Percentiles rank a stretch among this genome's conserved stretches.
These are phyloP conservation scores for Plectrocnemia conspersa DNA, from an alignment of 1,140 invertebrate species.

Conservation along the genomic window DNA sequence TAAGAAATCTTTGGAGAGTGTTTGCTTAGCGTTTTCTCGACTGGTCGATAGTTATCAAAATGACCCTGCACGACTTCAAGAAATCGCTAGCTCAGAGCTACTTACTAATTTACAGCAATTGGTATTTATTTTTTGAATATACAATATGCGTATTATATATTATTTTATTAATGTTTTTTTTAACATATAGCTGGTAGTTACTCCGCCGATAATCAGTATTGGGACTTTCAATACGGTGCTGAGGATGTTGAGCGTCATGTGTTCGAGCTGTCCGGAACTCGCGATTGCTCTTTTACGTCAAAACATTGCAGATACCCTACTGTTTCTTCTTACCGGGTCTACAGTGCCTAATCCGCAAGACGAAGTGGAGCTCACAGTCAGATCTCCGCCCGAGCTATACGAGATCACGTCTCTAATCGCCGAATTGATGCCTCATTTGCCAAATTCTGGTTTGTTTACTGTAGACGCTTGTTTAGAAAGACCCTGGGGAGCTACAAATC, in stretches of 20 bases:
- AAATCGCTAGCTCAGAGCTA: conserved; percentile 90
- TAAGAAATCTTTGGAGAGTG: conserved; percentile 96
- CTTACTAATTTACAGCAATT: conserved; percentile 90
- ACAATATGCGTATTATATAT: background rate
- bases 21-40: conserved; percentile 92
- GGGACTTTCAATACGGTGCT: conserved; percentile 94
- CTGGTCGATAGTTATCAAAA: conserved; percentile 95
- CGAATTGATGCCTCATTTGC: conserved; percentile 91
- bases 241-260: conserved; percentile 93
- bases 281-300: conserved; percentile 86
- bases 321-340: conserved; percentile 85
- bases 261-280: conserved; percentile 86
- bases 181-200: conserved; percentile 81
- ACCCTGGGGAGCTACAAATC: conserved; percentile 61
- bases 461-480: conserved; percentile 83
- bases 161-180: conserved; percentile 25
- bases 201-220: conserved; percentile 87
- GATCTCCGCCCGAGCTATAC: conserved; percentile 92
- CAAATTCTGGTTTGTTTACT: conserved; percentile 88
- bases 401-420: conserved; percentile 95
- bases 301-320: conserved; percentile 91
- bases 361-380: conserved; percentile 81
- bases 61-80: conserved; percentile 83
- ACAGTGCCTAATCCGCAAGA: conserved; percentile 63
- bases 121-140: conserved; percentile 44